Conservation (phyloP, 2,113 vertebrate species). For the Vidua macroura region DNA sequence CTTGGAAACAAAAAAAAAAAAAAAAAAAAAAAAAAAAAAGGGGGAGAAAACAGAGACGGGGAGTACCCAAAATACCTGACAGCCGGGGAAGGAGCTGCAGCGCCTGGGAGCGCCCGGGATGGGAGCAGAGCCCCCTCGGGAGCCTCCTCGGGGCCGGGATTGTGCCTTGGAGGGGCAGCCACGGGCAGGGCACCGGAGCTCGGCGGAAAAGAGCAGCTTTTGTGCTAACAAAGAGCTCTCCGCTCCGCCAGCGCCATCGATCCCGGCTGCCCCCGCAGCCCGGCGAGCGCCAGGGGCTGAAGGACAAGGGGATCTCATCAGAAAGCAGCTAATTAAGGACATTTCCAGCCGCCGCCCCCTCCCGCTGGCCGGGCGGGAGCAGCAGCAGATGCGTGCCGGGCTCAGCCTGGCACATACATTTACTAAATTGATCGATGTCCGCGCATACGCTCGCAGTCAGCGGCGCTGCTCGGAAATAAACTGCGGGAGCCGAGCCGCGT, state of each 20-base stretch:
- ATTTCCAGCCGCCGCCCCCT: background rate
- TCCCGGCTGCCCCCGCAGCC: background rate
- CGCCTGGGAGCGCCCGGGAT: background rate
- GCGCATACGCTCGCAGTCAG: background rate
- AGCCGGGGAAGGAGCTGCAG: background rate
- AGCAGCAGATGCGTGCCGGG: conserved; percentile 25
- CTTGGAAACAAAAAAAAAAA: no score
- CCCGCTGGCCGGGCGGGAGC: background rate
- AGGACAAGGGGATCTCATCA: conserved; percentile 9
- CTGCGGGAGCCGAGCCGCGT: conserved; percentile 16
- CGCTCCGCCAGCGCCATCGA: background rate
- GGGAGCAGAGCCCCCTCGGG: background rate
- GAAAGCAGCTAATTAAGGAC: conserved; percentile 13
- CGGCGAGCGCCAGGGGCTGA: background rate
- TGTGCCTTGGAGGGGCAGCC: background rate
- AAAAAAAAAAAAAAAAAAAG: no score
- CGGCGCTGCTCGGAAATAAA: conserved; percentile 51
- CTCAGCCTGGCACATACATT: conserved; percentile 12
- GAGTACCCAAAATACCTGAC: background rate
- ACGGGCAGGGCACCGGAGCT: background rate
- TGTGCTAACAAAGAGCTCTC: background rate
- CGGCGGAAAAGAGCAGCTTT: background rate
- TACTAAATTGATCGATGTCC: conserved; percentile 7
- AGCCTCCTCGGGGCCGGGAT: no score
- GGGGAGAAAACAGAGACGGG: accelerated